These are phyloP conservation scores for Scleropages formosus DNA, from an alignment of 2,797 vertebrate species.

Conservation along the genomic window DNA sequence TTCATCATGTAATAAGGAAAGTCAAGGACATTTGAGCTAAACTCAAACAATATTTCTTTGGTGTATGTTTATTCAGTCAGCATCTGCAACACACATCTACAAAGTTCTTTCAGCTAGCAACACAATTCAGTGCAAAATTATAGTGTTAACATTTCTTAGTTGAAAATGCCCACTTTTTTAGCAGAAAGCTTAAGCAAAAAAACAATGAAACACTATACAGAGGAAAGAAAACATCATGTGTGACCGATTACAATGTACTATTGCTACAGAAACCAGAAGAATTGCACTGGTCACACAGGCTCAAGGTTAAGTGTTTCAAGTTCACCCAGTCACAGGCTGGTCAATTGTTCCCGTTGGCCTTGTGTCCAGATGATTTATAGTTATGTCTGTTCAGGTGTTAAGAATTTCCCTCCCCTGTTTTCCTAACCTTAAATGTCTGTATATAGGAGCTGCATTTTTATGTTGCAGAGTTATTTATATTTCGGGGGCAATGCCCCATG, in stretches of 20 bases:
- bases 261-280: slow-evolving; percentile 6
- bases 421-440: slow-evolving; percentile 24
- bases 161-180: too few species aligned
- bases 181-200: too few species aligned
- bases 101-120: too few species aligned
- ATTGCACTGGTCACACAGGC: slow-evolving; percentile 15
- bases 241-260: neutral
- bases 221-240: neutral
- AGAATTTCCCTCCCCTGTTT: slow-evolving; percentile 18
- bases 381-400: slow-evolving; percentile 15
- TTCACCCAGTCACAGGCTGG: slow-evolving; percentile 21
- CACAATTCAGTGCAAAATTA: too few species aligned
- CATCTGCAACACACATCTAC: too few species aligned
- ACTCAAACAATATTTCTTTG: too few species aligned
- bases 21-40: too few species aligned
- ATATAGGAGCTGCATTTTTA: neutral
- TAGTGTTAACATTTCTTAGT: too few species aligned
- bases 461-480: neutral
- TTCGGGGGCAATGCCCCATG: neutral
- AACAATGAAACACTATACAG: too few species aligned
- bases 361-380: slow-evolving; percentile 30
- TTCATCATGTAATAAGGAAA: too few species aligned
- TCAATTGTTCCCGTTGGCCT: slow-evolving; percentile 20
- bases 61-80: too few species aligned
- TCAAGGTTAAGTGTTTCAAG: slow-evolving; percentile 26